These are phyloP conservation scores for Mico argentatus DNA, from an alignment of 2,797 vertebrate species.

Conservation along the genomic window DNA sequence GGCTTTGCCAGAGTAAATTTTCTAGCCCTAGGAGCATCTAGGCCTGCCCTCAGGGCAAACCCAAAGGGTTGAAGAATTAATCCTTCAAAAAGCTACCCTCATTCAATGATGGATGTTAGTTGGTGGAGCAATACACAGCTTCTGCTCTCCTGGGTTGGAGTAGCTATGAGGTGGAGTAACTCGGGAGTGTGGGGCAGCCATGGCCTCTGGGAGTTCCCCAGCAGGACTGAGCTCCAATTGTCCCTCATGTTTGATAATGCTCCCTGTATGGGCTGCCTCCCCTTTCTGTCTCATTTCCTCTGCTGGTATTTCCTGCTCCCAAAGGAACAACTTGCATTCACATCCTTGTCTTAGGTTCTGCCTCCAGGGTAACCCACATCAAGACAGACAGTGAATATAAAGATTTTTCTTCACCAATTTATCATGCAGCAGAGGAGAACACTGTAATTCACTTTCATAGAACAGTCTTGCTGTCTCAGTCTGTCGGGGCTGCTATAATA, in stretches of 20 bases:
- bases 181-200: neutral
- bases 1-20: neutral
- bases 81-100: neutral
- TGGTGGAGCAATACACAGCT: neutral
- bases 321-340: slow-evolving; percentile 20
- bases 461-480: neutral
- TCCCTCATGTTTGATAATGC: neutral
- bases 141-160: neutral
- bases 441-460: neutral
- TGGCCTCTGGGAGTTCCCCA: neutral
- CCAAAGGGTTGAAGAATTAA: neutral
- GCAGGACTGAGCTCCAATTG: neutral
- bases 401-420: neutral
- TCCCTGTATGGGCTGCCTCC: neutral
- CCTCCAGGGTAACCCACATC: neutral
- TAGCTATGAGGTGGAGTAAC: neutral
- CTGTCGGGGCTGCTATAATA: neutral
- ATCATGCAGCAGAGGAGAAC: neutral
- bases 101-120: neutral
- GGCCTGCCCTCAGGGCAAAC: neutral
- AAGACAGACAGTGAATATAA: neutral
- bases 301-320: neutral
- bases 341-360: slow-evolving; percentile 15
- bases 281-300: neutral
- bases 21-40: neutral